These are phyloP conservation scores for Columbina picui DNA, from an alignment of 2,113 vertebrate species.

Conservation along the genomic window DNA sequence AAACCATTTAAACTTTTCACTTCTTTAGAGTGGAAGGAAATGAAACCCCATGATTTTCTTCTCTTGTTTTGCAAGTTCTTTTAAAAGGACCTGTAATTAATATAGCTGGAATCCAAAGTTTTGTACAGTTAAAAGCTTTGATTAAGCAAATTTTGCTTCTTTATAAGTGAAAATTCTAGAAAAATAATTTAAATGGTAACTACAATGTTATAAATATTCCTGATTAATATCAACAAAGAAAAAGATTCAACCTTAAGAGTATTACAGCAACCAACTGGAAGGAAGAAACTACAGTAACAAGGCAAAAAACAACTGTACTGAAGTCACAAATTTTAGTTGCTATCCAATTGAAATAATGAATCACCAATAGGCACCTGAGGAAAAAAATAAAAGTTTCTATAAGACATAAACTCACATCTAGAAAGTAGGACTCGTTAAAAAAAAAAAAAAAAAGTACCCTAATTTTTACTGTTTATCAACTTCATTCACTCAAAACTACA, in stretches of 20 bases:
- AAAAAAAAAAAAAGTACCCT: background rate
- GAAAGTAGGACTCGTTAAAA: background rate
- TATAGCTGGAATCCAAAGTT: background rate
- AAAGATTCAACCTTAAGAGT: background rate
- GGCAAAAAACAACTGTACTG: background rate
- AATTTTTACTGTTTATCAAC: background rate
- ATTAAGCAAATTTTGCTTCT: background rate
- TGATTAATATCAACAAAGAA: background rate
- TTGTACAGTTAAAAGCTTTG: background rate
- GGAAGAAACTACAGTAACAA: background rate
- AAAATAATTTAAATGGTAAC: background rate
- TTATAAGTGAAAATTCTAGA: background rate
- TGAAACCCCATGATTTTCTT: background rate
- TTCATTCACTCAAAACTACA: background rate
- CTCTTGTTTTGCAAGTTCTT: background rate
- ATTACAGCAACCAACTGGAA: background rate
- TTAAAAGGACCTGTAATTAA: background rate
- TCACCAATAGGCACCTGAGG: background rate
- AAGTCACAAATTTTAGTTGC: background rate
- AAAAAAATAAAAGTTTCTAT: background rate
- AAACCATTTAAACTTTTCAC: background rate
- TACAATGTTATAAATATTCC: background rate
- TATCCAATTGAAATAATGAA: background rate
- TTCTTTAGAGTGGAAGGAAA: background rate
- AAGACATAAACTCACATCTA: background rate